Base-by-base conservation (phyloP, 1,140 invertebrate genomes). In the Artemia franciscana region DNA sequence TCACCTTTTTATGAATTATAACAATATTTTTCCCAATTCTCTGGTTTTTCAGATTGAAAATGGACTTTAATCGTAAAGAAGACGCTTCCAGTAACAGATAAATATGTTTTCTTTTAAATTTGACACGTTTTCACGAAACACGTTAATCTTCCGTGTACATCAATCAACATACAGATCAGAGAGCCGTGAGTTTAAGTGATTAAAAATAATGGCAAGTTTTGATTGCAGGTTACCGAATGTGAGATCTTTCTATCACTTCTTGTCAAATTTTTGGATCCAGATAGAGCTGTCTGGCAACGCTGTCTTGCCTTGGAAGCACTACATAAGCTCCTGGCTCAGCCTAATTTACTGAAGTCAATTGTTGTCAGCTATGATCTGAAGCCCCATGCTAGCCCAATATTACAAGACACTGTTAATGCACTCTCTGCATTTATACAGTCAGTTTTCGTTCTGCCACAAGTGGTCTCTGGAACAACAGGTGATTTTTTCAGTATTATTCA, bases 231-330 rank as follows among this genome's bases (percentile, higher is more conserved):
- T 21, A 97, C 93, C 4, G 94, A 98, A 74, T 96, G 92, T 75
- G 95, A 98, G 77, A 98, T 98, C 69, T 97, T 98, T 73, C 76
- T 98, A 57, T 95, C 92, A 1, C 75, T 98, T 27, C 86, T 98
- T 30, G 88, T 98, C 4, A 96, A 97, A 73, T 97, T 98, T 76
- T 73, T 98, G 70, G 92, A 97, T 74, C 85, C 87, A 9, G 94
- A 98, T 68, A 94, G 95, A 74, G 89, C 91, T 24, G 78, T 83
- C 57, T 98, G 95, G 94, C 93, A 98, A 71, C 77, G 93, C 61
- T 88, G 90, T 15, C 73, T 96, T 57, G 92, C 94, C 0, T 73
- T 98, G 9, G 94, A 98, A 78, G 91, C 97, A 3, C 77, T 98
- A 23, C 91, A 96, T 71, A 93, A 91, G 74, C 85, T 98, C 75